Base-by-base conservation (phyloP, 92 coral and sea anemone genomes). In the Porites rus region DNA sequence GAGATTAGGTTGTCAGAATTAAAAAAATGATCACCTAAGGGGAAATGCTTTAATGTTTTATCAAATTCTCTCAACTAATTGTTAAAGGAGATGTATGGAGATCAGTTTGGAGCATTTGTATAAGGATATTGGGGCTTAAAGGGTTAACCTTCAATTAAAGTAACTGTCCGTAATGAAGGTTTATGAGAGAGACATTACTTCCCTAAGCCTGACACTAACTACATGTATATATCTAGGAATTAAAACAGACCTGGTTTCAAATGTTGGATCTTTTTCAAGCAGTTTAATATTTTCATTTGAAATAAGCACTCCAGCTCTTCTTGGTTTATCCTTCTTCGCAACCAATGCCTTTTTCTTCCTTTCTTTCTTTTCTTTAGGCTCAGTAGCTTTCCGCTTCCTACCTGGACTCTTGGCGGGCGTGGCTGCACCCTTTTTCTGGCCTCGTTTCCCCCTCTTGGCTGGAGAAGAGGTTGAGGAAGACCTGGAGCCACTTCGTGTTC, bases 191-290 rank as follows among this genome's bases (percentile, higher is more conserved):
- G 31, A 28, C 31, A 28, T 54, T 13, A 54, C 60, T 0, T 54
- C 3, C 11, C 60, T 54, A 10, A 54, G 60, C 60, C 8, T 56
- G 61, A 14, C 61, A 10, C 61, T 8, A 56, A 56, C 61, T 56
- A 10, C 4, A 14, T 2, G 16, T 10, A 8, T 0, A 54, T 56
- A 8, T 56, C 13, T 10, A 10, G 61, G 11, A 2, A 9, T 56
- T 56, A 56, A 56, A 56, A 69, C 96, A 21, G 17, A 94, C 98
- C 96, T 94, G 43, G 96, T 80, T 76, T 91, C 98, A 86, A 94
- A 94, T n/a, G 94, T 93, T 17, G 98, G 98, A 83, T 94, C 96
- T 38, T 89, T 69, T 51, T 94, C 91, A 64, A 85, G 78, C 20
- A 90, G 88, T 65, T 94, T 86, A 72, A 94, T 93, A 18, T 72